These are phyloP conservation scores for Diplodus puntazzo DNA, from an alignment of 2,797 vertebrate genomes.

Conservation along the genomic window DNA sequence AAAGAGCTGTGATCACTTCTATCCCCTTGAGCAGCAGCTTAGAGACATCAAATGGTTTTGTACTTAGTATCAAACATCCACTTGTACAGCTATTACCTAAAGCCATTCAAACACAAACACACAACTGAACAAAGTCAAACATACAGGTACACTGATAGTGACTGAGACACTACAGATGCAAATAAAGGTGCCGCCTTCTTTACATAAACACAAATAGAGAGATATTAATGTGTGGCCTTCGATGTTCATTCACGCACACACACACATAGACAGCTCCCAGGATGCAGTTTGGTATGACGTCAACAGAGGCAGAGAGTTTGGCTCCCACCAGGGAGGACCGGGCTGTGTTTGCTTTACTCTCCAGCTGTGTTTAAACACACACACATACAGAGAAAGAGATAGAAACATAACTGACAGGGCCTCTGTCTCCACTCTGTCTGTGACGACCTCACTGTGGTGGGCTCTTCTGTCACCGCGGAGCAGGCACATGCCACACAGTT, in stretches of 20 bases:
- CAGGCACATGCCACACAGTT: constrained; percentile 39
- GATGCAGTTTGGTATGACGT: constrained; percentile 36
- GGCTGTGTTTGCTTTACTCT: constrained; percentile 60
- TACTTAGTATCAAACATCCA: constrained; percentile 10
- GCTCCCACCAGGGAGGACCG: constrained; percentile 14
- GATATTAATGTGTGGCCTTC: background rate
- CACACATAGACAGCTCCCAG: constrained; percentile 24
- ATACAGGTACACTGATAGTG: background rate
- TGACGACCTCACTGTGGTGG: constrained; percentile 53
- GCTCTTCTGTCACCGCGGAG: constrained; percentile 63
- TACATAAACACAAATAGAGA: constrained; percentile 13
- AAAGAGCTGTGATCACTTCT: constrained; percentile 41
- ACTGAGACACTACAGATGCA: background rate
- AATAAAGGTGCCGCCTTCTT: background rate
- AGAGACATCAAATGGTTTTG: constrained; percentile 35
- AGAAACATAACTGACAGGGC: constrained; percentile 53
- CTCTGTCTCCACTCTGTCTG: constrained; percentile 73
- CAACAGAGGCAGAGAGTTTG: constrained; percentile 39
- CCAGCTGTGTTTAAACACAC: constrained; percentile 68
- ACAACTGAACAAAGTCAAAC: background rate
- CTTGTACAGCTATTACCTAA: background rate
- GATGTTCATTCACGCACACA: background rate
- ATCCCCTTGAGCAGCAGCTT: constrained; percentile 28
- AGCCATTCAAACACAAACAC: background rate
- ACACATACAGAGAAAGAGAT: constrained; percentile 31